Percentiles rank a stretch among this genome's conserved stretches.
Conservation (phyloP, 2,797 vertebrate species). For the Garrulus glandarius region DNA sequence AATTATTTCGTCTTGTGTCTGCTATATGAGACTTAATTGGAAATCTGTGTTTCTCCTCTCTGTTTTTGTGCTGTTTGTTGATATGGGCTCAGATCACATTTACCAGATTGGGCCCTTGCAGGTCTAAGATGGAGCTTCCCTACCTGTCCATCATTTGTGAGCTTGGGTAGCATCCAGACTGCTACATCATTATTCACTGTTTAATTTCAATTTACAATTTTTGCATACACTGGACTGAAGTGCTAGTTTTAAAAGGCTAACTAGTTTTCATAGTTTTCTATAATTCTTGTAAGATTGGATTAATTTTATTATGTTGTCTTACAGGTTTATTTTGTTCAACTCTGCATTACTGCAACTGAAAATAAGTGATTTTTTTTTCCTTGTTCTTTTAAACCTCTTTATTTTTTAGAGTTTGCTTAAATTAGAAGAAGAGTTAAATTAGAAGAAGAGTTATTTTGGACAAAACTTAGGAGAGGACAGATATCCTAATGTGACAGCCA, state of each 20-base stretch:
- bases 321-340: not conserved
- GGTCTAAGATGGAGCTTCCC: not conserved
- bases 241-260: not conserved
- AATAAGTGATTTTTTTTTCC: not conserved
- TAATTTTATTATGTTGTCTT: not conserved
- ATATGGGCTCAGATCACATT: not conserved
- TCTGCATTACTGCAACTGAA: not conserved
- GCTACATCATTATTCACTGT: not conserved
- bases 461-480: not conserved
- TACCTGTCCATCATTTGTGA: not conserved
- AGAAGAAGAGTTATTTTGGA: not conserved
- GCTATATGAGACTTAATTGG: not conserved
- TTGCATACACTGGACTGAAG: rapidly evolving
- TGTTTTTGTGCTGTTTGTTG: not conserved
- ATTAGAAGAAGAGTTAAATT: not conserved
- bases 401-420: not conserved
- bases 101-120: not conserved
- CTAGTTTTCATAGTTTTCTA: not conserved
- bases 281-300: not conserved
- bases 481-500: not conserved
- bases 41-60: not conserved
- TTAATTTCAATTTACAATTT: not conserved
- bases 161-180: not conserved
- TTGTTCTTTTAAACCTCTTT: not conserved
- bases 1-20: not conserved